phyloP scores from a whole-genome alignment of 2,797 vertebrate genomes.

The Xyrichtys novacula region DNA sequence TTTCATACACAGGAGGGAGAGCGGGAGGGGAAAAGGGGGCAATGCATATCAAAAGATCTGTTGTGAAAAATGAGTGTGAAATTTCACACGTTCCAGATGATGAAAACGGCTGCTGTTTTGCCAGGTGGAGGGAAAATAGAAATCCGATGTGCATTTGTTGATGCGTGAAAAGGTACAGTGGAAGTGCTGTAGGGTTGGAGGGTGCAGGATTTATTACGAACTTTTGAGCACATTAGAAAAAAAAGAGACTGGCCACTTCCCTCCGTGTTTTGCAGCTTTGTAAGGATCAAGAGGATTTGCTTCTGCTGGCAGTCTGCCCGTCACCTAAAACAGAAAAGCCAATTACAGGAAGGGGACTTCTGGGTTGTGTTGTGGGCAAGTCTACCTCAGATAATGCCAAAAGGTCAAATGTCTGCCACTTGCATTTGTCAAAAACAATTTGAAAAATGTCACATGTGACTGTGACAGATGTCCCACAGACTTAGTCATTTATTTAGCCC shows the following conservation, averaged over 20 bases:
- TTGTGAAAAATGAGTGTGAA: constrained; percentile 87
- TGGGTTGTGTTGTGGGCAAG: constrained; percentile 28
- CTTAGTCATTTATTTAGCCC: neutral
- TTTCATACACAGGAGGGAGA: constrained; percentile 77
- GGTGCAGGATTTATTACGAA: constrained; percentile 55
- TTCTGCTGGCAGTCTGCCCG: constrained; percentile 71
- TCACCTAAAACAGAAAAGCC: constrained; percentile 69
- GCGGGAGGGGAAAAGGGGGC: constrained; percentile 42
- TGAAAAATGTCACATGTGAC: constrained; percentile 11
- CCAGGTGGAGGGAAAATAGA: constrained; percentile 69
- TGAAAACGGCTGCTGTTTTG: constrained; percentile 80
- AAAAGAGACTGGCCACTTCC: constrained; percentile 48
- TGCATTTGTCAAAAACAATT: constrained; percentile 28
- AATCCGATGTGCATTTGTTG: constrained; percentile 60
- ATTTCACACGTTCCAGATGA: constrained; percentile 82
- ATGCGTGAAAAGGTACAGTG: constrained; percentile 49
- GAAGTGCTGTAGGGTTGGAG: constrained; percentile 21
- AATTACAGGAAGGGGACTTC: constrained; percentile 36
- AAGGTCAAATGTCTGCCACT: constrained; percentile 48
- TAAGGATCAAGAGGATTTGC: constrained; percentile 78
- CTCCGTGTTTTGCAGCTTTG: constrained; percentile 69
- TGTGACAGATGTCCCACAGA: neutral
- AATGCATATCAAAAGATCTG: constrained; percentile 84
- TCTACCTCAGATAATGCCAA: constrained; percentile 24
- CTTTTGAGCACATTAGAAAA: constrained; percentile 26